Evolutionary conservation across 2,113 vertebrate genomes (phyloP).

Genomic region (Rhinoptilus africanus): DNA sequence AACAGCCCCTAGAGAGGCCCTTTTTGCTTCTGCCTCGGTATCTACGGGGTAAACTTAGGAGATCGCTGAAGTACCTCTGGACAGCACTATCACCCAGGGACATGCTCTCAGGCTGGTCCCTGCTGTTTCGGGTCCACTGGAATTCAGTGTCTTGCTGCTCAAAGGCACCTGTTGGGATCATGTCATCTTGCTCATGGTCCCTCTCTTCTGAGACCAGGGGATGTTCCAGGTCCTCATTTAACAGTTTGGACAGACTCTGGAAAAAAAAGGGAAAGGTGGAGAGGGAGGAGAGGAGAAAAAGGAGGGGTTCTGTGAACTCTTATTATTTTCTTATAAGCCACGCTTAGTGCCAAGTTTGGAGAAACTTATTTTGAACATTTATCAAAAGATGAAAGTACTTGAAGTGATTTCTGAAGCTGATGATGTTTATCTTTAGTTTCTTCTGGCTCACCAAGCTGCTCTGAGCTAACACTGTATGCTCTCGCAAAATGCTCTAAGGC

Average conservation of each 20-base stretch:
- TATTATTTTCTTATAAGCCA: background rate
- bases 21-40: conserved; percentile 55
- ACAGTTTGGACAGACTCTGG: conserved; percentile 37
- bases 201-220: background rate
- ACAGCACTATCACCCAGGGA: background rate
- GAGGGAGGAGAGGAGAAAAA: background rate
- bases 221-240: conserved; percentile 51
- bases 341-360: background rate
- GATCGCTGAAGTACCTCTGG: background rate
- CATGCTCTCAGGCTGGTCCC: background rate
- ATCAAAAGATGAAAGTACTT: background rate
- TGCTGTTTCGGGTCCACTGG: background rate
- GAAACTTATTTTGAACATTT: background rate
- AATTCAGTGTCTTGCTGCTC: background rate
- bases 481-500: background rate
- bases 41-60: background rate
- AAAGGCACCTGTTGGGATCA: background rate
- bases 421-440: background rate
- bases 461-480: background rate
- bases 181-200: background rate
- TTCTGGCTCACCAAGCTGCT: background rate
- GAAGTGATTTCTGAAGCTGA: background rate
- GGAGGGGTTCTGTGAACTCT: background rate
- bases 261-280: background rate
- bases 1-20: conserved; percentile 59